These are phyloP conservation scores for Lepidurus apus DNA, from an alignment of 1,140 invertebrate genomes.

Conservation along the genomic window DNA sequence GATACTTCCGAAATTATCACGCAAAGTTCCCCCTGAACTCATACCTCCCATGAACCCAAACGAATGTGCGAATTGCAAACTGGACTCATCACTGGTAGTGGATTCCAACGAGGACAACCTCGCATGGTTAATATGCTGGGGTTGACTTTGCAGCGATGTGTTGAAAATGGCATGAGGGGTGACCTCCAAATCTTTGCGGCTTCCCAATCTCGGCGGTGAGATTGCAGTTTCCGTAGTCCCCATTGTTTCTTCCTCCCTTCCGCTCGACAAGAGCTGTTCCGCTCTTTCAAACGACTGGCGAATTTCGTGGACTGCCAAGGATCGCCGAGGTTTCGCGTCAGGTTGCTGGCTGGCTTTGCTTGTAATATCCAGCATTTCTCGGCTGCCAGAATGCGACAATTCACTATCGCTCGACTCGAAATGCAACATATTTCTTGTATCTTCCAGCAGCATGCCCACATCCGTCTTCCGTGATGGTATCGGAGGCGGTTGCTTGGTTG, in stretches of 20 bases:
- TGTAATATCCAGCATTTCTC: slow-evolving; percentile 39
- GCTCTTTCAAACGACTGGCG: slow-evolving; percentile 56
- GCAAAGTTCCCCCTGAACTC: slow-evolving; percentile 30
- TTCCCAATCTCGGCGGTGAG: slow-evolving; percentile 23
- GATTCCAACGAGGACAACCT: slow-evolving; percentile 50
- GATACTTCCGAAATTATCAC: slow-evolving; percentile 56
- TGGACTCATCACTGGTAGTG: slow-evolving; percentile 49
- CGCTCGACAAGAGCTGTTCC: slow-evolving; percentile 40
- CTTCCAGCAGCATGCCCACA: slow-evolving; percentile 31
- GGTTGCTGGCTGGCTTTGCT: slow-evolving; percentile 36
- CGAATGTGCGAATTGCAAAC: slow-evolving; percentile 35
- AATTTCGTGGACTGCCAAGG: slow-evolving; percentile 46
- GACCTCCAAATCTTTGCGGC: slow-evolving; percentile 21
- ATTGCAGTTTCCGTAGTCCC: slow-evolving; percentile 8
- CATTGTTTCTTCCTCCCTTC: slow-evolving; percentile 7
- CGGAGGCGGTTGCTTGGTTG: slow-evolving; percentile 32
- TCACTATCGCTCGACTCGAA: slow-evolving; percentile 36
- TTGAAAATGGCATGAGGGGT: slow-evolving; percentile 27
- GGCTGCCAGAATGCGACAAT: slow-evolving; percentile 37
- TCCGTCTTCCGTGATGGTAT: slow-evolving; percentile 30
- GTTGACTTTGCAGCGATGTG: slow-evolving; percentile 29
- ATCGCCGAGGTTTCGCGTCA: neutral
- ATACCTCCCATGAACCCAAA: neutral
- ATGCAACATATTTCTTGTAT: slow-evolving; percentile 36
- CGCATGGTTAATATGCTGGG: slow-evolving; percentile 39